Evolutionary conservation across 2,113 vertebrate species (phyloP), one percentile per base, ranked within the genome.

Genomic region (Varanus komodoensis): DNA sequence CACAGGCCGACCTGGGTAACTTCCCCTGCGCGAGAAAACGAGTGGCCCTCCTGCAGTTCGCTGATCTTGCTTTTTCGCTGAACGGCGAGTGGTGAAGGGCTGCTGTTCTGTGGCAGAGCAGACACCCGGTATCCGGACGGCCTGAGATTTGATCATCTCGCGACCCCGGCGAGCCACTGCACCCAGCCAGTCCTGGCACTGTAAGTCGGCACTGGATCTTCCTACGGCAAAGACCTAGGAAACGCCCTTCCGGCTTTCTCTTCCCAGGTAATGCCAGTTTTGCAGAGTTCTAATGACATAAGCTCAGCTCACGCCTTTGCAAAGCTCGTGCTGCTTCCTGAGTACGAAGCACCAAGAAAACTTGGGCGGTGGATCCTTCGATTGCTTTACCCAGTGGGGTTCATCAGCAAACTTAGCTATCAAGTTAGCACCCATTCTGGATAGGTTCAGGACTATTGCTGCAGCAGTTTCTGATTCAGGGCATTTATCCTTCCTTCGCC

Each of bases 401-500:
- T 89, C 78, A 87, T 91, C 77, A 88, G 32, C 84, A 68, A 78
- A 52, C 89, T 88, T 3, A 83, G 8, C 82, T 29, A 80, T 73
- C 84, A 79, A 11, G 48, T 19, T 21, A 4, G 21, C 54, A 17
- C n/a, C 67, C 73, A 89, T 69, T 44, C 23, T n/a, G 4, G 84
- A 75, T 8, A 50, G 57, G 14, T 74, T 81, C 52, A 4, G 88
- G 29, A 83, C 77, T 34, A 11, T 12, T 34, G n/a, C 75, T 14
- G 3, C 77, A 93, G 68, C 73, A 64, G 21, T 82, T 92, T 0
- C 61, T 79, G 21, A 68, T 48, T 68, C 6, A 64, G 19, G 86
- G 11, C 73, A 80, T 78, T 92, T 78, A 89, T 34, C 84, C 38
- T 94, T 82, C 0, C 1, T 80, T 21, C 54, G 92, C 93, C 84